Percentiles rank a stretch among this genome's conserved stretches.
Conservation (phyloP, 2,797 vertebrate species). For the Malurus leucopterus region DNA sequence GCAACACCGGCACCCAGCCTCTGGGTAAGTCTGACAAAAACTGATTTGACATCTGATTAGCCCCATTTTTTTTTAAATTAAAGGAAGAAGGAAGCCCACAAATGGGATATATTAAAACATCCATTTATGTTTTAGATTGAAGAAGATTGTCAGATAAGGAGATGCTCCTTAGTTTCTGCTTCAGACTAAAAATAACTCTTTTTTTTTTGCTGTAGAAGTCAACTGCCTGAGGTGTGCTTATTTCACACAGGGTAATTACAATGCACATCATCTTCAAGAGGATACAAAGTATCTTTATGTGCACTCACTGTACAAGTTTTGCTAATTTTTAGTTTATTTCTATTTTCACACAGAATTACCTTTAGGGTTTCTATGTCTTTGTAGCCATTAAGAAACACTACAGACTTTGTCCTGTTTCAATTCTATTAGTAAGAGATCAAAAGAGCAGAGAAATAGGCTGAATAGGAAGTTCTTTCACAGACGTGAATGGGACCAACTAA, state of each 20-base stretch:
- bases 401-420: background rate
- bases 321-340: background rate
- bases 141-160: background rate
- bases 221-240: background rate
- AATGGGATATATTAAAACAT: background rate
- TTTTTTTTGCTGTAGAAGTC: background rate
- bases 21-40: background rate
- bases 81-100: constrained; percentile 14
- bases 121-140: background rate
- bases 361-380: background rate
- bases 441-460: background rate
- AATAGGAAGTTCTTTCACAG: background rate
- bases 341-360: background rate
- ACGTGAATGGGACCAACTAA: background rate
- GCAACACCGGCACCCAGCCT: constrained; percentile 25
- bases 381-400: background rate
- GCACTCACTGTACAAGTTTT: background rate
- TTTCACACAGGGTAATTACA: background rate
- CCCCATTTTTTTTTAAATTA: background rate
- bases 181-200: background rate
- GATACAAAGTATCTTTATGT: background rate
- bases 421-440: background rate
- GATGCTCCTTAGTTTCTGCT: background rate
- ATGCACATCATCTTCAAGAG: background rate
- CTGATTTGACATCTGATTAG: background rate